Evolutionary conservation across 30 jellyfish, hydroid and myxozoan genomes (phyloP).

Genomic region (Cassiopea andromeda): DNA sequence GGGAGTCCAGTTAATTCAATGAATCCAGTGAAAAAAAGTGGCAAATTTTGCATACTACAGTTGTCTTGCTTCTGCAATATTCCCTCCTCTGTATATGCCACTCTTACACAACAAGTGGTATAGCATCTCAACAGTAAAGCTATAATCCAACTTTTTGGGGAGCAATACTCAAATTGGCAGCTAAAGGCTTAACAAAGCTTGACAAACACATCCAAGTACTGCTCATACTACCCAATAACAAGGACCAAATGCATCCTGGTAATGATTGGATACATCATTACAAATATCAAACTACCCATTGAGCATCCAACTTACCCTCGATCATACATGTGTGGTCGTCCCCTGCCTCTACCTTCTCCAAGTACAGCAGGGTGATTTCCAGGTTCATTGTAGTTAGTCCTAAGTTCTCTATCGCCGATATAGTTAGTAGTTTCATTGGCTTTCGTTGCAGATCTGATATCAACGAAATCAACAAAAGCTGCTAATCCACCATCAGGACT

Average conservation of each 20-base stretch:
- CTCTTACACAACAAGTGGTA: background rate
- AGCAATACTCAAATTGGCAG: background rate
- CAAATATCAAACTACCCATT: slow-evolving; percentile 6
- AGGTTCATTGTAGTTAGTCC: slow-evolving; percentile 98
- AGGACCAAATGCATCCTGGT: background rate
- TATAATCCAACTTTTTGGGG: background rate
- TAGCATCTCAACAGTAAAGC: background rate
- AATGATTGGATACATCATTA: background rate
- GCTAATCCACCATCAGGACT: slow-evolving; percentile 99
- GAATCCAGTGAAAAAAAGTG: no score
- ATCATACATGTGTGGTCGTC: slow-evolving; percentile 84
- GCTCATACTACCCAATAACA: background rate
- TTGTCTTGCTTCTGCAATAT: no score
- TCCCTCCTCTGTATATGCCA: background rate
- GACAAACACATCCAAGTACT: background rate
- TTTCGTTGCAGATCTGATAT: slow-evolving; percentile 97
- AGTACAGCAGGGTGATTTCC: slow-evolving; percentile 80
- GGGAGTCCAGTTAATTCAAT: no score
- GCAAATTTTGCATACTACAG: no score
- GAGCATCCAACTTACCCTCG: slow-evolving; percentile 91
- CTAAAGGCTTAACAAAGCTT: background rate
- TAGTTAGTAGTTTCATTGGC: slow-evolving; percentile 95
- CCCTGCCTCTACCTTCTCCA: slow-evolving; percentile 85
- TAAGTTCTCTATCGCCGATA: slow-evolving; percentile 94
- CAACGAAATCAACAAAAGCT: slow-evolving; percentile 99